Conservation (phyloP, 2,888 invertebrate genomes). For the Chymomyza fuscimana region DNA sequence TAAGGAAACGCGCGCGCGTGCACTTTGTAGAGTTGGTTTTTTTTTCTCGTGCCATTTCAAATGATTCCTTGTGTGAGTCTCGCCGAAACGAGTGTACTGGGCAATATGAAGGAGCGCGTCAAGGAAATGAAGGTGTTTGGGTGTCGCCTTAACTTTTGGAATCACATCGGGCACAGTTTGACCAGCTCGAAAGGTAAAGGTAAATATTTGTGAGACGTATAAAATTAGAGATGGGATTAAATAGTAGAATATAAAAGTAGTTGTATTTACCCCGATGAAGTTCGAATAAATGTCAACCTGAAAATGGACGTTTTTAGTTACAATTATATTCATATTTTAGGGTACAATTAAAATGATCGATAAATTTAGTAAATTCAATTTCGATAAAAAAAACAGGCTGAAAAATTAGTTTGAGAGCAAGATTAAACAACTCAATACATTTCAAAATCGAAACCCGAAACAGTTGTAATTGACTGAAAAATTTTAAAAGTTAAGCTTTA, state of each 20-base stretch:
- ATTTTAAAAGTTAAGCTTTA: not conserved
- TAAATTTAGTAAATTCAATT: too few relatives aligned
- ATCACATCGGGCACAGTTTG: conserved; percentile 80
- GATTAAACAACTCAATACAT: too few relatives aligned
- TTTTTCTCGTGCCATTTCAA: conserved; percentile 43
- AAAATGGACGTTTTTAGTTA: too few relatives aligned
- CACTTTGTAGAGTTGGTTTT: conserved; percentile 5
- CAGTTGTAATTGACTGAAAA: not conserved
- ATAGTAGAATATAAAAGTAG: too few relatives aligned
- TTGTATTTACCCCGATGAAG: not conserved
- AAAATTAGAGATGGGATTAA: not conserved
- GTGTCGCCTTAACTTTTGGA: conserved; percentile 81
- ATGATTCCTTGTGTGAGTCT: conserved; percentile 81
- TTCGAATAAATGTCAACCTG: not conserved
- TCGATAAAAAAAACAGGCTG: too few relatives aligned
- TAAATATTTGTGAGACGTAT: conserved; percentile 37
- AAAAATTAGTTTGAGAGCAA: too few relatives aligned
- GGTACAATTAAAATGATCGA: too few relatives aligned
- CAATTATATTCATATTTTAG: too few relatives aligned
- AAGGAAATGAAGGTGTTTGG: conserved; percentile 82
- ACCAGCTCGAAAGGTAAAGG: conserved; percentile 78
- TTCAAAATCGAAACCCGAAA: not conserved
- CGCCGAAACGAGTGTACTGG: conserved; percentile 81
- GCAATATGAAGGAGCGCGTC: conserved; percentile 81
- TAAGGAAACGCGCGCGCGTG: conserved; percentile 14